Percentiles rank a stretch among this genome's conserved stretches.
Conservation (phyloP, 1,140 invertebrate species). For the Rhynchophorus ferrugineus region DNA sequence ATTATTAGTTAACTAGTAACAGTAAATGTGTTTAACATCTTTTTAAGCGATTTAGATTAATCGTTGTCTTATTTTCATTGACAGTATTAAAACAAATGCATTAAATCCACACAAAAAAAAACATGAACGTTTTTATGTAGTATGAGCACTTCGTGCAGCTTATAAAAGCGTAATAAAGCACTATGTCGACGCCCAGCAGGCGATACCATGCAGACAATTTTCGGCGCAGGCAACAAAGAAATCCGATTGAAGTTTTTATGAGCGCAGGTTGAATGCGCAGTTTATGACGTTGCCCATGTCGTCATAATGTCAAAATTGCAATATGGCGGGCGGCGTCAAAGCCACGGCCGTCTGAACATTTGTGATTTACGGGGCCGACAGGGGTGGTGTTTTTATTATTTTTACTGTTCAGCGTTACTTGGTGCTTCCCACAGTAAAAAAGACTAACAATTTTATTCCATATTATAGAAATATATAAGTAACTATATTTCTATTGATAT, state of each 20-base stretch:
- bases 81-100: no score
- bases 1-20: no score
- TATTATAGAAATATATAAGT: no score
- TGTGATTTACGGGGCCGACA: not conserved
- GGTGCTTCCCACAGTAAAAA: no score
- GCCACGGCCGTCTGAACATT: constrained; percentile 3
- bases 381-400: not conserved
- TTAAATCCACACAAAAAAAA: no score
- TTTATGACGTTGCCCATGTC: constrained; percentile 19
- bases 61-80: no score
- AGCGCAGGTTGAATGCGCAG: constrained; percentile 5
- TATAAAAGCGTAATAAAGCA: not conserved
- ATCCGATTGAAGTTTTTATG: constrained; percentile 18
- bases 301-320: constrained; percentile 14
- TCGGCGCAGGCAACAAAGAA: constrained; percentile 18
- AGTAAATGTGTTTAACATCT: no score
- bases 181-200: constrained; percentile 7
- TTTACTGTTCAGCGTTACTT: not conserved
- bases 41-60: no score
- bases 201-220: constrained; percentile 6
- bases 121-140: no score
- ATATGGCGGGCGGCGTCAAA: constrained; percentile 3
- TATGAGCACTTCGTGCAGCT: not conserved
- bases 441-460: no score
- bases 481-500: no score